These are phyloP conservation scores for Phalacrocorax aristotelis DNA, from an alignment of 2,113 vertebrate species.

Conservation along the genomic window DNA sequence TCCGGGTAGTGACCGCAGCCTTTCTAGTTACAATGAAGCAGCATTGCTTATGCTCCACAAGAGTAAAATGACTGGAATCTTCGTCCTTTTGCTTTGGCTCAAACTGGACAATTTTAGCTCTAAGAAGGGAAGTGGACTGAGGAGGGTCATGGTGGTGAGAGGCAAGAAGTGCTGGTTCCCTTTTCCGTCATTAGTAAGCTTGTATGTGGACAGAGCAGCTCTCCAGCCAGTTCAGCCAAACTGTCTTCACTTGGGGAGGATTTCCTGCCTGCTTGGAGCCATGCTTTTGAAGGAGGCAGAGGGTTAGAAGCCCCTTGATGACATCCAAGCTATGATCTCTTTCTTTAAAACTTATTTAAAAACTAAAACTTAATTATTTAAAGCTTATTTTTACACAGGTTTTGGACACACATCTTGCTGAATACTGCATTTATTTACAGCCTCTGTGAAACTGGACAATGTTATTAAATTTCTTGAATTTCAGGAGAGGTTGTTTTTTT, in stretches of 20 bases:
- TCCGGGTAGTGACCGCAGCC: background rate
- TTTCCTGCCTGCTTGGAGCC: background rate
- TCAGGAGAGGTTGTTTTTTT: background rate
- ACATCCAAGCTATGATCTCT: background rate
- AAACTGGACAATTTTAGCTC: background rate
- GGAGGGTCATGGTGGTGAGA: background rate
- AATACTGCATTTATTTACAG: background rate
- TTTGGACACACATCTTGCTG: background rate
- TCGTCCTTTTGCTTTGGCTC: background rate
- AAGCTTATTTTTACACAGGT: background rate
- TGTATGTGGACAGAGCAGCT: background rate
- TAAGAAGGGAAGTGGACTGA: background rate
- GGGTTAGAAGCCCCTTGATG: background rate
- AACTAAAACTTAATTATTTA: background rate
- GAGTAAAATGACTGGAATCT: background rate
- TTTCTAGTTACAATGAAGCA: background rate
- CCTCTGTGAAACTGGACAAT: background rate
- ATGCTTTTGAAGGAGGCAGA: background rate
- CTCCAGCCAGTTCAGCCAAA: background rate
- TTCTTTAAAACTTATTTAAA: background rate
- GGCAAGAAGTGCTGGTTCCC: background rate
- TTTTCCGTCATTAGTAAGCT: background rate
- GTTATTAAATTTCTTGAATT: background rate
- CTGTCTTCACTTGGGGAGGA: background rate
- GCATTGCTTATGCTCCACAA: background rate